These are phyloP conservation scores for Anser brachyrhynchus DNA, from an alignment of 2,113 vertebrate species.

Conservation along the genomic window DNA sequence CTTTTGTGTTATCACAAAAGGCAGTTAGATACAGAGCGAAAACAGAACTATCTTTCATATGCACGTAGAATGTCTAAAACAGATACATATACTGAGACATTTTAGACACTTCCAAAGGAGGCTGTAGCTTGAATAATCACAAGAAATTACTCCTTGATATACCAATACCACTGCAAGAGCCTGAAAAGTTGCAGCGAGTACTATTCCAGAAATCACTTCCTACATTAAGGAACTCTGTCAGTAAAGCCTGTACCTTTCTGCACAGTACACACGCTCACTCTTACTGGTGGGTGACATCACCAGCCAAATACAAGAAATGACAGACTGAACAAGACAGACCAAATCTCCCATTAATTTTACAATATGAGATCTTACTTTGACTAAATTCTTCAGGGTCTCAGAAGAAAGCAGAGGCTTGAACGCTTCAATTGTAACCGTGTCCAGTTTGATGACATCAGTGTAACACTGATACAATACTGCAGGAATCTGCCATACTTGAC, in stretches of 20 bases:
- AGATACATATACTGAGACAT: background rate
- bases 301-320: background rate
- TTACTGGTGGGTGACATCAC: background rate
- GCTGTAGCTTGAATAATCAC: background rate
- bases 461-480: conserved; percentile 89
- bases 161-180: background rate
- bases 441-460: conserved; percentile 86
- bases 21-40: background rate
- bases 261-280: background rate
- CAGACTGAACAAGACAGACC: background rate
- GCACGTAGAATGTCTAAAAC: background rate
- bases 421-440: conserved; percentile 86
- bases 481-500: conserved; percentile 87
- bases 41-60: background rate
- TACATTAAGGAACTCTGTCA: background rate
- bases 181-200: background rate
- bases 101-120: background rate
- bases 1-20: background rate
- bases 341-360: background rate
- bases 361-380: conserved; percentile 79
- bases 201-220: background rate
- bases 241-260: background rate
- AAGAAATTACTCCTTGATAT: background rate
- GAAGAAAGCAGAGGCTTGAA: conserved; percentile 84
- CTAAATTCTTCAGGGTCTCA: conserved; percentile 71